A percentile compares a stretch with the other conserved stretches of the same genome.
These are phyloP conservation scores for Calcarius lapponicus DNA, from an alignment of 2,797 vertebrate genomes.

Conservation along the genomic window DNA sequence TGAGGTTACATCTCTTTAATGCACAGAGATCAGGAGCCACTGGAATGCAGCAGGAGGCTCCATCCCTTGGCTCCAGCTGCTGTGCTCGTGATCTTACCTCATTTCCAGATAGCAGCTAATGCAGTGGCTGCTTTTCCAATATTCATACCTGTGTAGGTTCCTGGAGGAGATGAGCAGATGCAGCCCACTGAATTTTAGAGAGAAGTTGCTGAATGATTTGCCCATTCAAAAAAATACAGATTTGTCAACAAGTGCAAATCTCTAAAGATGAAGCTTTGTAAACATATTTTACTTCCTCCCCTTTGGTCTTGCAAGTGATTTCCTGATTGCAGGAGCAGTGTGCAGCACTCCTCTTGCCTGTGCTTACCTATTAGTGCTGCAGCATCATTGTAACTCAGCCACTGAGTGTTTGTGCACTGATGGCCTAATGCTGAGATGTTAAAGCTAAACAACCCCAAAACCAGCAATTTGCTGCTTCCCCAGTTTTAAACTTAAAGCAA, in stretches of 20 bases:
- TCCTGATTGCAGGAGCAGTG: neutral
- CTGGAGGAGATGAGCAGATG: neutral
- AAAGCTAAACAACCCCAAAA: neutral
- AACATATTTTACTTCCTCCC: neutral
- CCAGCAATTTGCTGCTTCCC: neutral
- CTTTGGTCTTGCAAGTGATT: neutral
- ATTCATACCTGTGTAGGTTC: neutral
- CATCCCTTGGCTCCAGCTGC: neutral
- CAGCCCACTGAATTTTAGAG: neutral
- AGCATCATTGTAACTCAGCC: neutral
- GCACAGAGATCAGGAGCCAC: neutral
- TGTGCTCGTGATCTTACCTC: neutral
- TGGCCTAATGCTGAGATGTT: neutral
- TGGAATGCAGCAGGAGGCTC: neutral
- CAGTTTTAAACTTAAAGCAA: neutral
- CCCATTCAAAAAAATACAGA: neutral
- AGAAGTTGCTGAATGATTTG: neutral
- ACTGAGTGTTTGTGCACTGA: neutral
- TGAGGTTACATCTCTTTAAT: slow-evolving; percentile 12
- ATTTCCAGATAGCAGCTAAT: neutral
- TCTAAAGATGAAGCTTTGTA: neutral
- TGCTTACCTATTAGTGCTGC: neutral
- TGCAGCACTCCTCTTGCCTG: neutral
- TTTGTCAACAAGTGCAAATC: neutral
- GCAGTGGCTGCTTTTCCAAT: neutral